Conservation (phyloP, 2,888 invertebrate species). For the Stratiomys singularior region DNA sequence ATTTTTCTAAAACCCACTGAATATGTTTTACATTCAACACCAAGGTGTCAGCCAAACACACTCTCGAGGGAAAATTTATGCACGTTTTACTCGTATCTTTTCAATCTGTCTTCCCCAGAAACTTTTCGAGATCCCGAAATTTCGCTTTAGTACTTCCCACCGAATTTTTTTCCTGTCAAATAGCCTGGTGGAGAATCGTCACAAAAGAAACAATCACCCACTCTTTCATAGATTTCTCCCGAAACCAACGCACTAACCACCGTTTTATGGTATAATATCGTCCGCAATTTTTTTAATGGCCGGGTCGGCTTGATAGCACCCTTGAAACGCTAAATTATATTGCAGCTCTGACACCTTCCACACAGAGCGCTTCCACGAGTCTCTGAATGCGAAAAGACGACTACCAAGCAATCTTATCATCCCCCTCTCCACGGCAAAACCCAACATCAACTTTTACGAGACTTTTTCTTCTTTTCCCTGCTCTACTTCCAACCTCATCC, state of each 20-base stretch:
- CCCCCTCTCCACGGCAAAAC: not conserved
- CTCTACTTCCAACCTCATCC: not conserved
- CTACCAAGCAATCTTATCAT: not conserved
- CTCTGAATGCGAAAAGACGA: not conserved
- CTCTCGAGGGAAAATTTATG: too few species aligned
- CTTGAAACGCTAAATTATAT: constrained; percentile 34
- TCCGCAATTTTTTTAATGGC: constrained; percentile 37
- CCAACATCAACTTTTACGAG: constrained; percentile 10
- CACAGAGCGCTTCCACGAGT: not conserved
- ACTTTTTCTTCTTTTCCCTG: not conserved
- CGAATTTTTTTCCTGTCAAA: too few species aligned
- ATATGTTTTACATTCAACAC: too few species aligned
- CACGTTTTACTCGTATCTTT: too few species aligned
- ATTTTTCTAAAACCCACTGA: too few species aligned
- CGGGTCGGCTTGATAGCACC: constrained; percentile 13
- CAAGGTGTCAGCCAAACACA: too few species aligned
- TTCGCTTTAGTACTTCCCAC: too few species aligned
- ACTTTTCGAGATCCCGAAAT: too few species aligned
- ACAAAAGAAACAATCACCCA: too few species aligned
- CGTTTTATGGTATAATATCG: constrained; percentile 27
- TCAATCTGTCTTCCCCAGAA: too few species aligned
- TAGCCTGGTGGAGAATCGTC: too few species aligned
- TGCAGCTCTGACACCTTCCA: constrained; percentile 24
- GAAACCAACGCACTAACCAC: constrained; percentile 20
- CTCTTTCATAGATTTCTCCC: not conserved